Evolutionary conservation across 2,888 invertebrate species (phyloP), one percentile per base, ranked within the genome.

Genomic region (Euplexia lucipara): DNA sequence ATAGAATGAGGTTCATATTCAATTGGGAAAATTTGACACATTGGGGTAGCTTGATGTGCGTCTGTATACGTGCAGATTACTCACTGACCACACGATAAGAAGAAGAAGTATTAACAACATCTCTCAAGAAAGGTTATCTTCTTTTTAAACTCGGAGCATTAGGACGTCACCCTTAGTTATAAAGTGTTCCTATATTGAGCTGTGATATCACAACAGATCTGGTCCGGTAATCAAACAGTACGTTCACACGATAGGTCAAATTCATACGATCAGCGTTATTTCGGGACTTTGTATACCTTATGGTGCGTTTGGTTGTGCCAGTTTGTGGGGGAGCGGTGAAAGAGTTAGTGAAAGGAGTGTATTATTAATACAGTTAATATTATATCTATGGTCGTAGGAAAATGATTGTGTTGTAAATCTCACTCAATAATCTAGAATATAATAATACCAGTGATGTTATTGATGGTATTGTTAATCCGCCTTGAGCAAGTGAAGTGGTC

Each of bases 171-270:
- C 12, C 30, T 57, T 5, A 26, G 26, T 26, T 48, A n/a, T 18
- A 64, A 57, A 70, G 41, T 49, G 16, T 20, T 39, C 18, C 67
- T 75, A 77, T 63, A 68, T 68, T 68, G 51, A 67, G 58, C 22
- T 59, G 45, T 71, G 68, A 80, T 72, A 75, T 62, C 74, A 65
- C 73, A 81, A 80, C 79, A 83, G 78, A 62, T 54, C 48, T 57
- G 63, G 20, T 18, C 20, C 12, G 18, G 49, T 75, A 78, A 81
- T 83, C 78, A 79, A 83, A 72, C 77, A 66, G 76, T 82, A 41
- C 68, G 84, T 86, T 80, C 81, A 80, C 77, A 76, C 81, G 81
- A 82, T 86, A 81, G 87, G 84, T 86, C 87, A 83, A 87, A 86
- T 79, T 80, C 84, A 61, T 77, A 84, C 84, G 83, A 75, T 84